Evolutionary conservation across 1,140 invertebrate species (phyloP), one percentile per base, ranked within the genome.

Genomic region (Phthorimaea operculella): DNA sequence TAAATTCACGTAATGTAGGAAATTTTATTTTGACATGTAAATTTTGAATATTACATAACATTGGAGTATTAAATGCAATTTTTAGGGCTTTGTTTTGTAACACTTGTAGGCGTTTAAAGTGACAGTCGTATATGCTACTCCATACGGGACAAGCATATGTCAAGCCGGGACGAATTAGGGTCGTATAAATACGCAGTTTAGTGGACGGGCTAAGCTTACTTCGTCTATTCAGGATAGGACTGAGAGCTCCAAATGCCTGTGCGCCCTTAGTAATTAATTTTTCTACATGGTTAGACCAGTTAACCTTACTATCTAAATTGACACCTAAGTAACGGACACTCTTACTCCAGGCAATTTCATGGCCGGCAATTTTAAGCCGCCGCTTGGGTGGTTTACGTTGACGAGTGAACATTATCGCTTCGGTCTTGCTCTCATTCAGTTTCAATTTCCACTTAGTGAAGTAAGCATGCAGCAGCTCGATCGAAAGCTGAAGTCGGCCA

Each of bases 1-100:
- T 51, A 21, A 51, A 33, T 21, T 51, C 15, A 4, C 11, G 9
- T n/a, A 51, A n/a, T 12, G 28, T 7, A 4, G 49, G 49, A 11
- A 51, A 51, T 33, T 51, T 21, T 12, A 51, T 51, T 33, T 33
- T 33, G 33, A n/a, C 42, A 44, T 58, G 58, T 33, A 60, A 11
- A 11, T 36, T 57, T 33, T 45, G 14, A 16, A 57, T 21, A 39
- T 60, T 54, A 10, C 51, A 57, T 11, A 28, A 18, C 15, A 54
- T 57, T 10, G 47, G 28, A n/a, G 52, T 61, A 47, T 57, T 57
- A 44, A 44, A 61, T 14, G 59, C 45, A 11, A 57, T 52, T 54
- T 61, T 61, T 39, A 57, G 4, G 3, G 55, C 54, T 45, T 52
- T 57, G 15, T 61, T 61, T 61, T 62, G 60, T 7, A 62, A 28